A percentile compares a stretch with the other conserved stretches of the same genome.
Evolutionary conservation across 2,888 invertebrate genomes (phyloP).

Genomic region (Bimastos eiseni): DNA sequence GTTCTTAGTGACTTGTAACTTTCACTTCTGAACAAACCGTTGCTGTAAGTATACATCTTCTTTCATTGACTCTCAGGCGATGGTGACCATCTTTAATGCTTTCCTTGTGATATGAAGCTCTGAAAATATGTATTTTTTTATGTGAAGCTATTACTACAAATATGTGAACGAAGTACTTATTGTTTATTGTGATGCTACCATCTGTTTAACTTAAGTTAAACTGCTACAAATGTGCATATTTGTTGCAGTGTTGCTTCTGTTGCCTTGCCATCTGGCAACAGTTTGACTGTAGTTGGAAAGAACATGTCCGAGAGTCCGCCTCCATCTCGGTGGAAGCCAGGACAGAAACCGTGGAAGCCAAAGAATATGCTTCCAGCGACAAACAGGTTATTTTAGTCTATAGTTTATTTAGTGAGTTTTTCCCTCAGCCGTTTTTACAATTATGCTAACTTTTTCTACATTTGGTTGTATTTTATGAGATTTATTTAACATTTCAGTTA

Average conservation of each 20-base stretch:
- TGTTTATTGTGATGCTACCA: too few relatives aligned
- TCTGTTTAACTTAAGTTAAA: too few relatives aligned
- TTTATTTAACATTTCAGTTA: background rate
- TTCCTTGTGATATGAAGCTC: background rate
- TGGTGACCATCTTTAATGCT: background rate
- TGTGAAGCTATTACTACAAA: too few relatives aligned
- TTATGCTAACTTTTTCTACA: background rate
- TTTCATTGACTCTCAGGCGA: background rate
- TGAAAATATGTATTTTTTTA: too few relatives aligned
- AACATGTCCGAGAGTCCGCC: conserved; percentile 8
- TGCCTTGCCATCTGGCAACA: background rate
- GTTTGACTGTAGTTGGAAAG: background rate
- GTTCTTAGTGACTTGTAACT: background rate
- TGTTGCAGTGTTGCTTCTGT: conserved; percentile 17
- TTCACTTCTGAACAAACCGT: background rate
- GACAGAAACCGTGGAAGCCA: conserved; percentile 22
- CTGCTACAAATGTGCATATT: background rate
- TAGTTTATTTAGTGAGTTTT: background rate
- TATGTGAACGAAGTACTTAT: too few relatives aligned
- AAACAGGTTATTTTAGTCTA: background rate
- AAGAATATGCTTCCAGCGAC: background rate
- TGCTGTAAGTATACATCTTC: background rate
- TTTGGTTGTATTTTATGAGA: background rate
- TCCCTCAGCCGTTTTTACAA: background rate
- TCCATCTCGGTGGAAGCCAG: conserved; percentile 21